Evolutionary conservation across 1,140 invertebrate genomes (phyloP), one percentile per base, ranked within the genome.

Genomic region (Drosophila sturtevanti): DNA sequence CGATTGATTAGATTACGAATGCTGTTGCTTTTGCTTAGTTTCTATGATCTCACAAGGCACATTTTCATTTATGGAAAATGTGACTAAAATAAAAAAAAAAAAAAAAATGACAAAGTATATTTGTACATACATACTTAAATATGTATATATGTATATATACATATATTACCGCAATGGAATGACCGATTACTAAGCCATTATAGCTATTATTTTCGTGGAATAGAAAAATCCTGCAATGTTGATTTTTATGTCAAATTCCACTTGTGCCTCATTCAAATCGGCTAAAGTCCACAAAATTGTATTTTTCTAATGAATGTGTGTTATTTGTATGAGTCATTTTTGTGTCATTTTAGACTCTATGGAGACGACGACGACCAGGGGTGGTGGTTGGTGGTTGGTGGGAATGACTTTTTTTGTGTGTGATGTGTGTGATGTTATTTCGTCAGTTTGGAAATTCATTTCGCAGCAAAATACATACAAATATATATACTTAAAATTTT

Each of bases 1-100:
- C 21, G 41, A 48, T 48, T 48, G 41, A 48, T 48, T 48, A 48
- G 41, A 48, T 48, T 48, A 48, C 37, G 41, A 48, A 48, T 48
- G 16, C 16, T 48, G 16, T 11, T 48, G 16, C 41, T 48, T 21
- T 48, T 16, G 16, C 41, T 48, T 10, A 44, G 6, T 48, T 48
- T 48, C 41, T 11, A 48, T 48, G 41, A 48, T 48, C 41, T 48
- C 41, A 48, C 10, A 48, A 41, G 5, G 38, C 38, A 41, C 38
- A 41, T 41, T 44, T 24, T 24, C 22, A 24, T 24, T 4, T 24
- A 31, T 6, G 6, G 7, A 31, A 31, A 31, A 31, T 31, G 27
- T 31, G 24, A 24, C 1, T 24, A 24, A 24, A 24, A 24, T 24
- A n/a, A n/a, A n/a, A n/a, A n/a, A n/a, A n/a, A n/a, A n/a, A n/a